Base-by-base conservation (phyloP, 2,888 invertebrate species). In the Pomacea canaliculata region DNA sequence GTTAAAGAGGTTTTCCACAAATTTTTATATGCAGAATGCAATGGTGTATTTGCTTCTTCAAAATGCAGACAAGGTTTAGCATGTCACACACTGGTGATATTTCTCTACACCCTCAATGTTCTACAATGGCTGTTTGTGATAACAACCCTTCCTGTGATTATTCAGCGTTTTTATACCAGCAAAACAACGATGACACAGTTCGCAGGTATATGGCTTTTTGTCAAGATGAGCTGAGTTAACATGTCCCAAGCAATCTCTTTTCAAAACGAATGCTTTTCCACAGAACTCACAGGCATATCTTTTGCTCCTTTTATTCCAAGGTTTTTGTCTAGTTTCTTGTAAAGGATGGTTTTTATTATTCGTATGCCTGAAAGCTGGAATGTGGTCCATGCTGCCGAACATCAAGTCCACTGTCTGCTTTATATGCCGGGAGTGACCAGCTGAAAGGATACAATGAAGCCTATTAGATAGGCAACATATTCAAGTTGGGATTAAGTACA, bases 181-280 rank as follows among this genome's bases (percentile, higher is more conserved):
- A 69, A 76, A 79, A 74, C 70, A 23, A 49, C 74, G 73, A 23
- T 74, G 71, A 70, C 79, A 79, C 4, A 70, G 51, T n/a, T 60
- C 74, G 56, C 79, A 79, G n/a, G 69, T 68, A 27, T 71, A 79
- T 48, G 79, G 79, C 71, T 76, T 79, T 9, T 62, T 18, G 27
- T 76, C 68, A 63, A 79, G 48, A 48, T 79, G 79, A 46, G 76
- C 76, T 59, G 71, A 73, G 69, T 79, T 79, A 16, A 79, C 60
- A 75, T 79, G 79, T 37, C 79, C 79, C 37, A 71, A 37, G 63
- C 70, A 79, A 60, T 79, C 79, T 51, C 79, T 73, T 49, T 70
- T 73, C 46, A 70, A 73, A 8, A 76, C 70, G 46, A 73, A 73
- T n/a, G 51, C 56, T 68, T 69, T 80, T 78, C 73, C 71, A 72